A percentile compares a stretch with the other conserved stretches of the same genome.
Evolutionary conservation across 2,113 vertebrate species (phyloP).

Genomic region (Periophthalmodon schlosseri): DNA sequence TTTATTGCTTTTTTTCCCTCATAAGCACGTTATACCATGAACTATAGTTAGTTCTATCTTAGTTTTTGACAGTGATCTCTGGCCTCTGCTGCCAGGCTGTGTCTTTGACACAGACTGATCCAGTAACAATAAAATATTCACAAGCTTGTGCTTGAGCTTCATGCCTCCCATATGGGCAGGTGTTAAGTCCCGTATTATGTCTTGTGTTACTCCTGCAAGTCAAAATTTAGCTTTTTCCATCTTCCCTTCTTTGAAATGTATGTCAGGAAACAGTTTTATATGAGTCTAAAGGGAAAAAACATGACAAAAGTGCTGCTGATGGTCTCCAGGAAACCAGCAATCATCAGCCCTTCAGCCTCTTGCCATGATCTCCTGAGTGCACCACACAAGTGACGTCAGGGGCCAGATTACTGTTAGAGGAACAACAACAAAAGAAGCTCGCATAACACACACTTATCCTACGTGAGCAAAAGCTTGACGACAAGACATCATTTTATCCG

Average conservation of each 20-base stretch:
- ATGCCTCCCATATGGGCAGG: slow-evolving; percentile 38
- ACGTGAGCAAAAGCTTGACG: slow-evolving; percentile 2
- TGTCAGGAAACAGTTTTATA: slow-evolving; percentile 5
- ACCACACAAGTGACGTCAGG: slow-evolving; percentile 57
- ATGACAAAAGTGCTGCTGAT: slow-evolving; percentile 37
- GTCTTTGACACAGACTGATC: slow-evolving; percentile 50
- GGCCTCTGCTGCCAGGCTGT: slow-evolving; percentile 32
- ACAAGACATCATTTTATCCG: slow-evolving; percentile 5
- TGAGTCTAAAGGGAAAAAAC: slow-evolving; percentile 29
- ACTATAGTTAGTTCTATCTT: not conserved
- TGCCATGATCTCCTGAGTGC: slow-evolving; percentile 59
- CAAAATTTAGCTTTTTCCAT: not conserved
- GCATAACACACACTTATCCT: slow-evolving; percentile 42
- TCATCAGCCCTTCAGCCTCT: slow-evolving; percentile 45
- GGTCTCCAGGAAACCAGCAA: slow-evolving; percentile 65
- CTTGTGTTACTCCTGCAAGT: slow-evolving; percentile 6
- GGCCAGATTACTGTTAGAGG: slow-evolving; percentile 28
- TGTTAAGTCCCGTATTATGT: slow-evolving; percentile 29
- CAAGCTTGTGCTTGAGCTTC: slow-evolving; percentile 35
- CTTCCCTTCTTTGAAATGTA: not conserved
- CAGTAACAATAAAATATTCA: slow-evolving; percentile 64
- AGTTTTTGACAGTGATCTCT: slow-evolving; percentile 41
- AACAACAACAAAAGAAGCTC: slow-evolving; percentile 67
- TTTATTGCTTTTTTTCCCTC: not conserved
- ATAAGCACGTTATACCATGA: not conserved